Evolutionary conservation across 2,113 vertebrate species (phyloP), one percentile per base, ranked within the genome.

Genomic region (Struthio camelus): DNA sequence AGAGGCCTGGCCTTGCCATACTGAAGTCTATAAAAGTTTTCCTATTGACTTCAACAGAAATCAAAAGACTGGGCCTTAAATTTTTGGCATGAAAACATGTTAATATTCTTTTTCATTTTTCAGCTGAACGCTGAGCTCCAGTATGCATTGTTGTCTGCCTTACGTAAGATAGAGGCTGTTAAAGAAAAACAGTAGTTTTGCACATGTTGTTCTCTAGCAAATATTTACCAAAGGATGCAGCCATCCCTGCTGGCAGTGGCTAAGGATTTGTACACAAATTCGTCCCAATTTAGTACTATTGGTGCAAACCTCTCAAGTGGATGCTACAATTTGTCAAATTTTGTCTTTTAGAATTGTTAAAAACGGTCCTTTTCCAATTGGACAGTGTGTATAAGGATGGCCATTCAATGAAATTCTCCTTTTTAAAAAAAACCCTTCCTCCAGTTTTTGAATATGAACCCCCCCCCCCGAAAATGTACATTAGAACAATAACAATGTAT

Each of bases 181-280:
- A 53, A 34, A 82, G 40, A 80, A 89, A 50, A 64, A n/a, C 5
- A 54, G 78, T 69, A 38, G 36, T 59, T 86, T 70, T 86, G 94
- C 72, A 92, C 80, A 56, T 44, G 73, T 25, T 96, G 95, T 94
- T 92, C 96, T 93, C 40, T 46, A 40, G 64, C 14, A 58, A 90
- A 85, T 71, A 46, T 50, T 92, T 88, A 51, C 34, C 11, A 12
- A 12, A 50, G 62, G 87, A 18, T 91, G 81, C 88, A 24, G 53
- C 91, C 62, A 46, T 48, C 76, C 80, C 92, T 69, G 88, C 92
- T 89, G 93, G n/a, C 86, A 72, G 77, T 3, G 28, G 32, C 65
- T 32, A 6, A 65, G 69, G 56, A 14, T 61, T 13, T 38, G 64
- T 1, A 56, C 78, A 79, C 44, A 93, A 5, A 80, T 30, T 70